phyloP scores from a whole-genome alignment of 1,140 invertebrate genomes.

The Agrypnia vestita region DNA sequence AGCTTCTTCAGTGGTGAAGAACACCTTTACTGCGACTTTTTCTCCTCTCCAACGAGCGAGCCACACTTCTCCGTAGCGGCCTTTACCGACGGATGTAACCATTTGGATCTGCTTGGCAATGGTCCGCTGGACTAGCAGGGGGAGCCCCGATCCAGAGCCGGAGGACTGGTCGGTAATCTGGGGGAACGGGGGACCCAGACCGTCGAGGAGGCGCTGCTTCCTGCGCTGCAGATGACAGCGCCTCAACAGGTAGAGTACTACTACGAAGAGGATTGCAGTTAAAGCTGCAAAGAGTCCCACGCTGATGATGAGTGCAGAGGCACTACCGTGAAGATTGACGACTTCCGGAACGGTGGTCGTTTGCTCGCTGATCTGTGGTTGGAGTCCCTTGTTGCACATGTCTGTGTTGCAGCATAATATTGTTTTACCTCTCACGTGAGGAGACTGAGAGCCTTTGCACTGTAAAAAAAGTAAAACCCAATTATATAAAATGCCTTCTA shows the following conservation, averaged over 20 bases:
- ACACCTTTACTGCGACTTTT: slow-evolving; percentile 92
- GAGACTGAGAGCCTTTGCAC: slow-evolving; percentile 90
- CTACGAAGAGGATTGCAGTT: slow-evolving; percentile 61
- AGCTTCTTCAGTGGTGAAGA: slow-evolving; percentile 90
- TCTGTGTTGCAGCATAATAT: slow-evolving; percentile 91
- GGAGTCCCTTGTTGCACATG: slow-evolving; percentile 86
- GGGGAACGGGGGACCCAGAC: slow-evolving; percentile 57
- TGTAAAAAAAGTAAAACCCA: slow-evolving; percentile 71
- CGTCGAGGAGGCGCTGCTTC: slow-evolving; percentile 68
- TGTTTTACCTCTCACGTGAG: slow-evolving; percentile 84
- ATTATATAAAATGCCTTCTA: background rate
- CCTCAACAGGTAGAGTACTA: slow-evolving; percentile 63
- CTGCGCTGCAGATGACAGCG: slow-evolving; percentile 66
- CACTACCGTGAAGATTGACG: slow-evolving; percentile 64
- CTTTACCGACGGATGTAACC: slow-evolving; percentile 86
- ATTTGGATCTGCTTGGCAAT: slow-evolving; percentile 89
- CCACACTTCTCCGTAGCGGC: slow-evolving; percentile 93
- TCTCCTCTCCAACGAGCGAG: slow-evolving; percentile 89
- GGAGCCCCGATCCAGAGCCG: slow-evolving; percentile 88
- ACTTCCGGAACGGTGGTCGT: slow-evolving; percentile 64
- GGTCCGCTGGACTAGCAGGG: slow-evolving; percentile 87
- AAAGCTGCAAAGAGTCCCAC: slow-evolving; percentile 63
- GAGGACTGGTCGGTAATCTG: slow-evolving; percentile 76
- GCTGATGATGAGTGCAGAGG: slow-evolving; percentile 64
- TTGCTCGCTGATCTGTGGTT: slow-evolving; percentile 79